Base-by-base conservation (phyloP, 1,140 invertebrate species). In the Cotesia chilonis region DNA sequence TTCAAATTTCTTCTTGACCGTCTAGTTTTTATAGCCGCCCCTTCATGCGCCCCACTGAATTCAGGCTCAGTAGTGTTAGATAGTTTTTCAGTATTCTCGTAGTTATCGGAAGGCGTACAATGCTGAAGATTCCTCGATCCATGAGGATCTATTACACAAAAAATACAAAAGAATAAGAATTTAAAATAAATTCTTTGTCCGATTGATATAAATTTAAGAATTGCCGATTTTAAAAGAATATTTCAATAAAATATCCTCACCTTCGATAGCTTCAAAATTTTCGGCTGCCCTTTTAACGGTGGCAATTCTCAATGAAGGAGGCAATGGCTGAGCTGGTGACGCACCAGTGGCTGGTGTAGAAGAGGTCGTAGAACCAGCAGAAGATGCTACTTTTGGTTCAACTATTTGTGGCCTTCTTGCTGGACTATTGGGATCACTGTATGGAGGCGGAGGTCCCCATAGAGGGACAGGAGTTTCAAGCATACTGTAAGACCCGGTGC, bases 391-490 rank as follows among this genome's bases (percentile, higher is more conserved):
- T 57, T 85, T 82, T 4, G 77, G 71, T 37, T 86, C 84, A 14
- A 75, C 38, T 4, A 82, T 78, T 72, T 83, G 80, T 10, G 83
- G 80, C 60, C 83, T 81, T 71, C 90, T 84, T 0, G 90, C 90
- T 2, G 90, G 90, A 79, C 90, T 91, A 72, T 91, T 91, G 4
- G 91, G 92, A 77, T 92, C 91, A 64, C 91, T 92, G 78, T 93
- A 93, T 0, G 92, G 92, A 2, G 92, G 92, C 9, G 92, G 92
- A 12, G 92, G 92, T 14, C 92, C 92, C 92, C 92, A 93, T 12
- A 92, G 77, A 14, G 89, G 89, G 5, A 89, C 87, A 4, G 88
- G 81, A 9, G 88, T 82, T 63, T 89, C 88, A 35, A 89, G 77
- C 57, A 89, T 87, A 72, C 88, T 89, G 73, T 89, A 90, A 0